These are phyloP conservation scores for Panagrolaimus sp. DNA, from an alignment of 1,140 invertebrate species.

Conservation along the genomic window DNA sequence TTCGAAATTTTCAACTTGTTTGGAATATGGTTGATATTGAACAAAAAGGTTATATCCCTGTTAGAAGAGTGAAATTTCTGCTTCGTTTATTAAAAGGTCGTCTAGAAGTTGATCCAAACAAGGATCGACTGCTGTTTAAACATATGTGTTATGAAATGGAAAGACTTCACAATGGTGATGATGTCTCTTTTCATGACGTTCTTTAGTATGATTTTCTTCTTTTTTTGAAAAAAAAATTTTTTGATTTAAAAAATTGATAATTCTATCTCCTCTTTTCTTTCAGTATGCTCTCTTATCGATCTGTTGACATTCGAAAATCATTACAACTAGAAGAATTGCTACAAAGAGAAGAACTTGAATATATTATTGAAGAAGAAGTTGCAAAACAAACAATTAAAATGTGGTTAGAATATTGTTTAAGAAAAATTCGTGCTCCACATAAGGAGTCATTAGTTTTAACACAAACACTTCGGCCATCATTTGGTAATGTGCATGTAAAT, in stretches of 20 bases:
- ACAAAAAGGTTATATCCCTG: slow-evolving; percentile 88
- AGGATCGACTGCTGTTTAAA: slow-evolving; percentile 91
- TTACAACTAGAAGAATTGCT: slow-evolving; percentile 96
- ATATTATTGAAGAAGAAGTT: slow-evolving; percentile 98
- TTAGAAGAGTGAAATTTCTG: slow-evolving; percentile 71
- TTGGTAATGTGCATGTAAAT: slow-evolving; percentile 26
- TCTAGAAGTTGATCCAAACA: slow-evolving; percentile 92
- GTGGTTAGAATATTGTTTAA: slow-evolving; percentile 64
- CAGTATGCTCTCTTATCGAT: slow-evolving; percentile 96
- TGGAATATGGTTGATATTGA: slow-evolving; percentile 99
- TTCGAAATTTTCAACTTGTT: slow-evolving; percentile 97
- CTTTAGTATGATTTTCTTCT: slow-evolving; percentile 71
- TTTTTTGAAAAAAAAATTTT: slow-evolving; percentile 19
- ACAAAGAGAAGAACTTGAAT: slow-evolving; percentile 95
- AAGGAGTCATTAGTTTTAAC: slow-evolving; percentile 18
- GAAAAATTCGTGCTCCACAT: slow-evolving; percentile 49
- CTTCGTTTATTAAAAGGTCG: slow-evolving; percentile 70
- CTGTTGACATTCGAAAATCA: slow-evolving; percentile 95
- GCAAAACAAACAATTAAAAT: slow-evolving; percentile 89
- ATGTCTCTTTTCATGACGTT: slow-evolving; percentile 98
- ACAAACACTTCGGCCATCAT: slow-evolving; percentile 15
- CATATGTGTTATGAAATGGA: slow-evolving; percentile 99
- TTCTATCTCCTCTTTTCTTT: slow-evolving; percentile 25
- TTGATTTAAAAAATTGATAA: neutral
- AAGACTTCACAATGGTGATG: slow-evolving; percentile 90